These are phyloP conservation scores for Bombus fervidus DNA, from an alignment of 1,140 invertebrate species.

Conservation along the genomic window DNA sequence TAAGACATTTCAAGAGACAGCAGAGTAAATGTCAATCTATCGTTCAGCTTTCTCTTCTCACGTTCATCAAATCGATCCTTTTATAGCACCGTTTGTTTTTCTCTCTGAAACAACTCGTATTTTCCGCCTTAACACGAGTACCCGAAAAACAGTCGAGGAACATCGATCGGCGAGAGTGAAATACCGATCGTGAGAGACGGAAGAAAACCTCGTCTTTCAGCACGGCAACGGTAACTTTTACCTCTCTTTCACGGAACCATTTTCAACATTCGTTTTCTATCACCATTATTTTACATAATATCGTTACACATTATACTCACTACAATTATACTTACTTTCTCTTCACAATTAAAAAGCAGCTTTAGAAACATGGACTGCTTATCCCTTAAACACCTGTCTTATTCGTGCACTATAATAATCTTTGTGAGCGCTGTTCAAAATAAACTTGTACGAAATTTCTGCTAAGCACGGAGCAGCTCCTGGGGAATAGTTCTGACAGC, in stretches of 20 bases:
- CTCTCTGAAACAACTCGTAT: constrained; percentile 3
- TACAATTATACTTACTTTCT: too few relatives aligned
- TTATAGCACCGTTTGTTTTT: neutral
- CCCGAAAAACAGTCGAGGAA: constrained; percentile 44
- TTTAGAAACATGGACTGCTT: neutral
- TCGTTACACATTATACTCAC: too few relatives aligned
- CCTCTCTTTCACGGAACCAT: neutral
- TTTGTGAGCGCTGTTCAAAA: neutral
- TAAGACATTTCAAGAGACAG: neutral
- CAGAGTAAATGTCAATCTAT: constrained; percentile 37
- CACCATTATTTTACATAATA: neutral
- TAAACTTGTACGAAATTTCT: constrained; percentile 3
- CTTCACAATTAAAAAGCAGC: too few relatives aligned
- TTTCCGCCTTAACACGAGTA: constrained; percentile 8
- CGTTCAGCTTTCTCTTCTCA: constrained; percentile 4
- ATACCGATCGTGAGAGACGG: constrained; percentile 10
- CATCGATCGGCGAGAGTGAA: constrained; percentile 5
- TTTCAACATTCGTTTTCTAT: too few relatives aligned
- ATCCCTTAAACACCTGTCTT: neutral
- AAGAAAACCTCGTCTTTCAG: neutral
- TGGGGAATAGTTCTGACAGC: neutral
- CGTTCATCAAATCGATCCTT: constrained; percentile 3
- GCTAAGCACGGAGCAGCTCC: neutral
- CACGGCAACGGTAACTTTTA: constrained; percentile 33
- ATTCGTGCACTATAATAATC: neutral